phyloP scores from a whole-genome alignment of 2,797 vertebrate species.

The Spizella passerina region DNA sequence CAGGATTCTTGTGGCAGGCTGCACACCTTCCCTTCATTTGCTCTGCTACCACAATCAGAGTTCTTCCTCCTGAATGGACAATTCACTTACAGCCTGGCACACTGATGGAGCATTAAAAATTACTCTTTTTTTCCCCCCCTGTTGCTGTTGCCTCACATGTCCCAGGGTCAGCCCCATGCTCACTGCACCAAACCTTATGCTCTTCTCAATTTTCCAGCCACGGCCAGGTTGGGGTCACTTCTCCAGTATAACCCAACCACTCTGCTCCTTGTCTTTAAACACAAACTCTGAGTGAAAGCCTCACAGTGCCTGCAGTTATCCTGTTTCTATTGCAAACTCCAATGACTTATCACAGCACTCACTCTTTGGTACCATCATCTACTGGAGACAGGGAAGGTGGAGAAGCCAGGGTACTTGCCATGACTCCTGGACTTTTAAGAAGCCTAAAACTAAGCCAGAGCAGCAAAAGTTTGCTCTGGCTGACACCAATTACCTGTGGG shows the following conservation, averaged over 20 bases:
- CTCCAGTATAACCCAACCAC: not conserved
- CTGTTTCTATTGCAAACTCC: not conserved
- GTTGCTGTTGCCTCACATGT: not conserved
- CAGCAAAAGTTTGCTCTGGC: not conserved
- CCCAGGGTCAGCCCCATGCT: not conserved
- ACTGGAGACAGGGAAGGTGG: not conserved
- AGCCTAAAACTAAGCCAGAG: not conserved
- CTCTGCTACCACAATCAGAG: not conserved
- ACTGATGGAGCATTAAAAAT: not conserved
- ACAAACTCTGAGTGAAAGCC: not conserved
- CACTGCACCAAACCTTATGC: not conserved
- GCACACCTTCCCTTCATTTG: not conserved
- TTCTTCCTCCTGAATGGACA: not conserved
- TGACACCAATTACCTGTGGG: not conserved
- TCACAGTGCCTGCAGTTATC: not conserved
- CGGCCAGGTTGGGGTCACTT: not conserved
- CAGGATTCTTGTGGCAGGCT: not conserved
- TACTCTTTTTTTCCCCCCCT: fast-evolving
- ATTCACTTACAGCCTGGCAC: not conserved
- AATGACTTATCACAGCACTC: not conserved
- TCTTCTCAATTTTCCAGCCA: not conserved
- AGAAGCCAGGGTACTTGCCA: not conserved
- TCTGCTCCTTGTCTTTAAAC: not conserved
- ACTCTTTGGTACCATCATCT: not conserved
- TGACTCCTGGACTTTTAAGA: not conserved